Evolutionary conservation across 2,797 vertebrate genomes (phyloP), one percentile per base, ranked within the genome.

Genomic region (Labeo calbasu): DNA sequence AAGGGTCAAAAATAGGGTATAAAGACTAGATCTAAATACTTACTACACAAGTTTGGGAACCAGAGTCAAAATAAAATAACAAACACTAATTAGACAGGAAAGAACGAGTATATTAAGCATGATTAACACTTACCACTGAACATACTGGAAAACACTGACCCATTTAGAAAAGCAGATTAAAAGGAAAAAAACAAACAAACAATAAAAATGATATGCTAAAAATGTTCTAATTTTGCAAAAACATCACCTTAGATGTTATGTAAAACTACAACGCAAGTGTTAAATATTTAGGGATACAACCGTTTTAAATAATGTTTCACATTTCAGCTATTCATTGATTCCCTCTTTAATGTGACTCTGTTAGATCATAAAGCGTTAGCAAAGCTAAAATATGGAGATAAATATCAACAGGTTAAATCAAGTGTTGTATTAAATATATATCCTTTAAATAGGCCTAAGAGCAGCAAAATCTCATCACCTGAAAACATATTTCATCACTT

Each of bases 131-230:
- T 90, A 90, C 90, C 92, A 93, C 89, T 82, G 78, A 91, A 93
- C 90, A 93, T 86, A 90, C 92, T 92, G 91, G 90, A 89, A 87
- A 92, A 91, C 85, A 92, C 92, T 92, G 90, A 92, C 88, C 91
- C 90, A 88, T 91, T 91, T 91, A 92, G 92, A 91, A 91, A 91
- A 90, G 91, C 92, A 91, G 90, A 88, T 89, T 84, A 65, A 88
- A 91, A 90, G 70, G 84, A 84, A 80, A 32, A 84, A 63, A 61
- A 15, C 9, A 59, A 84, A 83, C 84, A 89, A 89, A 87, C 77
- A 84, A 90, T 85, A 88, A 89, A 90, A 91, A 79, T 77, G 79
- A 84, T 84, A 90, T 75, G 86, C 61, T 75, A 65, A 88, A 89
- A 90, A 88, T 79, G 48, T 71, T 76, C 59, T 79, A 69, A 77